Evolutionary conservation across 2,113 vertebrate species (phyloP).

Genomic region (Noctilio leporinus): DNA sequence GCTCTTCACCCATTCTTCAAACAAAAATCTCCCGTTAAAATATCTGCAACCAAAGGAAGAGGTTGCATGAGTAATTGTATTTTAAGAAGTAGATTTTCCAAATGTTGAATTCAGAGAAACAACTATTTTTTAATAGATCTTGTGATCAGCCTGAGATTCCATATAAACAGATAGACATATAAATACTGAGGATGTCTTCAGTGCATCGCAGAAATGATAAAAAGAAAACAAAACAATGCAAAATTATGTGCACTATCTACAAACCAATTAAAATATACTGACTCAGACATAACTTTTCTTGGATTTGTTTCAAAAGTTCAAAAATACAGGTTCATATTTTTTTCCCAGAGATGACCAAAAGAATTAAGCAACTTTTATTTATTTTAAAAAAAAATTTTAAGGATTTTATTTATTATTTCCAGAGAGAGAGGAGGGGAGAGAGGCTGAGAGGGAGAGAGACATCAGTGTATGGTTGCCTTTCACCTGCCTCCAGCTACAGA

Average conservation of each 20-base stretch:
- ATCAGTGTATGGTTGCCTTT: too few relatives aligned
- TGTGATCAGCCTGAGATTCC: not conserved
- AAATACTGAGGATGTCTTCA: not conserved
- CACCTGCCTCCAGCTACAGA: too few relatives aligned
- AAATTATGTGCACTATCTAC: not conserved
- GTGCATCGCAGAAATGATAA: not conserved
- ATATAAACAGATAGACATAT: not conserved
- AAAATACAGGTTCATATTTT: not conserved
- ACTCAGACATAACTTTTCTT: not conserved
- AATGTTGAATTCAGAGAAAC: not conserved
- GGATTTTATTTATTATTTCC: too few relatives aligned
- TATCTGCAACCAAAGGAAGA: not conserved
- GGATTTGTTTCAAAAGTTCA: not conserved
- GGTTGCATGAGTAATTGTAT: not conserved
- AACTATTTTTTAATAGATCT: not conserved
- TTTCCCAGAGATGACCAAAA: not conserved
- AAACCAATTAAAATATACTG: not conserved
- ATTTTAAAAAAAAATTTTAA: too few relatives aligned
- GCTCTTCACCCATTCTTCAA: not conserved
- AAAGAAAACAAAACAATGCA: not conserved
- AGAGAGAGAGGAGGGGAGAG: too few relatives aligned
- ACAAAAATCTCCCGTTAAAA: not conserved
- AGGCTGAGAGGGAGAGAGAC: too few relatives aligned
- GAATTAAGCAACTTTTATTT: not conserved
- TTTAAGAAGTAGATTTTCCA: not conserved